Evolutionary conservation across 1,140 invertebrate species (phyloP), one percentile per base, ranked within the genome.

Genomic region (Lucilia sericata): DNA sequence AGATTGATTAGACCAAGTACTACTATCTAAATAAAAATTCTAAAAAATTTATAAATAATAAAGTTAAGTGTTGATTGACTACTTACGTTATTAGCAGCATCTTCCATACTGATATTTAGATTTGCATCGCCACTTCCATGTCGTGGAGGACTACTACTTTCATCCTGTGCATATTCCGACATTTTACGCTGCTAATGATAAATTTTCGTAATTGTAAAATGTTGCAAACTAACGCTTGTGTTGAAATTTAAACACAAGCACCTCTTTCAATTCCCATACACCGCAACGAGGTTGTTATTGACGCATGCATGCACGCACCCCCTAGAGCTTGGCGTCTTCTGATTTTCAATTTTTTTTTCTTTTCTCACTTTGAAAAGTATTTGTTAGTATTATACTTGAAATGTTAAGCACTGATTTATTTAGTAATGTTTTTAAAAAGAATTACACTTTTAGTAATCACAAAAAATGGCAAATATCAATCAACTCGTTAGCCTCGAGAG

Each of bases 191-290:
- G 55, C 5, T 70, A 17, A 1, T 21, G 19, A 70, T 17, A 70
- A 70, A 19, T 70, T 2, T 51, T 55, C 1, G 51, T 55, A 17
- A 10, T 55, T 55, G 51, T n/a, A 14, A 55, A 21, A 49, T 49
- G n/a, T 80, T 80, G 42, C n/a, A 9, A 49, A 80, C 51, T 9
- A 17, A 55, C 19, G 76, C 76, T 80, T 80, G 76, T 80, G 76
- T 49, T 49, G 21, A 80, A 49, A 80, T 80, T 80, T 80, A 80
- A 49, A 80, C 76, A 80, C 76, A 80, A 80, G 76, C 76, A 80
- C n/a, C 25, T 80, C 47, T 80, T 80, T 80, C 21, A 80, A 80
- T 80, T 80, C 76, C 76, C 76, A 80, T 80, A 80, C 76, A 80
- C 76, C 76, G 76, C 76, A 80, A 49, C 76, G 76, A 80, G 76